Evolutionary conservation across 2,113 vertebrate species (phyloP), one percentile per base, ranked within the genome.

Genomic region (Phyllostomus discolor): DNA sequence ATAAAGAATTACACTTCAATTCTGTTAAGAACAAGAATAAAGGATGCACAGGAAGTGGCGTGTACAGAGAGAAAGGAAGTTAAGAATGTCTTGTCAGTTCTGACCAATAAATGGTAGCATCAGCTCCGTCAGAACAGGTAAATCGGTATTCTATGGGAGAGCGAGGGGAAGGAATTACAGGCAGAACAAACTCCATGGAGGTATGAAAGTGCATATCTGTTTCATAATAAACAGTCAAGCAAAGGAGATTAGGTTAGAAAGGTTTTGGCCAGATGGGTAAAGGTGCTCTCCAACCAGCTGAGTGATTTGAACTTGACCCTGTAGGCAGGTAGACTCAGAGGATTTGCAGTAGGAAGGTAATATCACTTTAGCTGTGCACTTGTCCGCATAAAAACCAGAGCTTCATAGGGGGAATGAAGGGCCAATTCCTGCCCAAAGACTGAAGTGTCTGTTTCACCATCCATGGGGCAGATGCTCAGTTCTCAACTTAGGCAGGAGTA

Each of bases 21-120:
- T 91, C 86, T 67, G 1, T 88, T 69, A 69, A n/a, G 16, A 96
- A 24, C n/a, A 73, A 91, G 43, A 95, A 93, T 64, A 88, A 69
- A 81, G 20, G 15, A 64, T 38, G 22, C 26, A 5, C 22, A 62
- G 59, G 57, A 90, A 48, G 12, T 6, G 89, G 8, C 57, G 72
- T 35, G 1, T 17, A 91, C 80, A 26, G 41, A 79, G n/a, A 72
- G 12, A 16, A 54, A 46, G 26, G 3, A 89, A 93, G 31, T 85
- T 28, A 69, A 52, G 33, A 81, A 85, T 72, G 46, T 81, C 43
- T 85, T 91, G 33, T 94, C n/a, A 52, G 24, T 4, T 67, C 79
- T 88, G 69, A 57, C 38, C 46, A 86, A 24, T 83, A 86, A 86
- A n/a, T 46, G 31, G 14, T 82, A 86, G 54, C 78, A 88, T 95